phyloP scores from a whole-genome alignment of 64 coral and sea anemone genomes.

The Porites australiensis region DNA sequence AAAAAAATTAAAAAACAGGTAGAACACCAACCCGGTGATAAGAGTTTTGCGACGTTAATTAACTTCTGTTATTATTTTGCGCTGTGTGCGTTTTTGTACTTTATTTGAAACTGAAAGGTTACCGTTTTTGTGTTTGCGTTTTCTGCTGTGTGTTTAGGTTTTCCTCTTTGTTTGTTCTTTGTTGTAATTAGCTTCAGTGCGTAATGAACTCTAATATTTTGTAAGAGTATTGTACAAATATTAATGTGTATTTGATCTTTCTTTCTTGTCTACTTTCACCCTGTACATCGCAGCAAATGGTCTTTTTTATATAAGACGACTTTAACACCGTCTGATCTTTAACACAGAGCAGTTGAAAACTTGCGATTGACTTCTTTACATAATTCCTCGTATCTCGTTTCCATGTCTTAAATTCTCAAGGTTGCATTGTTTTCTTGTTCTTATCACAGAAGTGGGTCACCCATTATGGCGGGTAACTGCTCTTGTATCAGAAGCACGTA shows the following conservation, averaged over 20 bases:
- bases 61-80: not conserved
- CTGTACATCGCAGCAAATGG: too few relatives aligned
- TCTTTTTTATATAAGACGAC: too few relatives aligned
- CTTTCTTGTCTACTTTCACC: not conserved
- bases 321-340: too few relatives aligned
- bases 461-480: slow-evolving; percentile 44
- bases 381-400: not conserved
- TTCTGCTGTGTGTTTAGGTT: not conserved
- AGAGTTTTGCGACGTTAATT: too few relatives aligned
- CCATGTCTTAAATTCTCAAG: not conserved
- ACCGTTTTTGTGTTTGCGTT: not conserved
- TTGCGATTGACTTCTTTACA: not conserved
- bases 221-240: too few relatives aligned
- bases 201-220: too few relatives aligned
- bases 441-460: not conserved
- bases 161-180: too few relatives aligned
- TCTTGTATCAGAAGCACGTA: slow-evolving; percentile 44
- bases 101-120: not conserved
- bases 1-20: too few relatives aligned
- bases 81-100: not conserved
- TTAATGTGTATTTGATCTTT: not conserved
- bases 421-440: not conserved
- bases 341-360: not conserved
- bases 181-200: too few relatives aligned
- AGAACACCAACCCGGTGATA: too few relatives aligned